A percentile compares a stretch with the other conserved stretches of the same genome.
Evolutionary conservation across 2,797 vertebrate genomes (phyloP).

Genomic region (Rhabdomys pumilio): DNA sequence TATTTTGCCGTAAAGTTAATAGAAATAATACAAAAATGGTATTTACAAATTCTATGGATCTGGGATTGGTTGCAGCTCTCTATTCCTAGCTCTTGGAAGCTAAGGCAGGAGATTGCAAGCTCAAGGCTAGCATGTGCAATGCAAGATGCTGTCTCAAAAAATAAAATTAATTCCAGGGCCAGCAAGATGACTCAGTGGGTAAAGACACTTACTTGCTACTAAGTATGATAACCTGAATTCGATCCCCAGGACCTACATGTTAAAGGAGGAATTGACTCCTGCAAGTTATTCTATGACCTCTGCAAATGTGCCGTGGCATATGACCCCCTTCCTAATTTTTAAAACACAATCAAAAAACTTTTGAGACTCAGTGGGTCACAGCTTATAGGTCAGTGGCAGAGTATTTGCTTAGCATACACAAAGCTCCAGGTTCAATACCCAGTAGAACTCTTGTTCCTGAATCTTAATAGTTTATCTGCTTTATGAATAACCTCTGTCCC

Average conservation of each 20-base stretch:
- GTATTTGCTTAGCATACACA: background rate
- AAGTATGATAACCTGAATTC: background rate
- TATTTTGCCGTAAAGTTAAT: background rate
- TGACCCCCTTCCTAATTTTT: background rate
- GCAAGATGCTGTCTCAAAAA: background rate
- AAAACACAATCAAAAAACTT: background rate
- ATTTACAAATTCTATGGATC: background rate
- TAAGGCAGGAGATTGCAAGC: background rate
- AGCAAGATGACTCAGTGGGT: background rate
- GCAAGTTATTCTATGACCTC: background rate
- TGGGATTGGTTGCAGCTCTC: background rate
- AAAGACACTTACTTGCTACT: background rate
- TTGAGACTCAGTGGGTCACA: no score
- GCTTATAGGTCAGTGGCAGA: background rate
- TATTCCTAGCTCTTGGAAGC: background rate
- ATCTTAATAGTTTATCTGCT: background rate
- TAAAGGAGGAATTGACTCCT: background rate
- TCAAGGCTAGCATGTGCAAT: background rate
- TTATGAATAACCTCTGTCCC: background rate
- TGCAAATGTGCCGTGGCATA: no score
- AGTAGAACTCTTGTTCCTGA: background rate
- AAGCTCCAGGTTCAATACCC: background rate
- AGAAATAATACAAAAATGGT: background rate
- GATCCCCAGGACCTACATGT: background rate
- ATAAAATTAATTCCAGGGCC: background rate